Base-by-base conservation (phyloP, 2,888 invertebrate species). In the Thysanoteuthis rhombus region DNA sequence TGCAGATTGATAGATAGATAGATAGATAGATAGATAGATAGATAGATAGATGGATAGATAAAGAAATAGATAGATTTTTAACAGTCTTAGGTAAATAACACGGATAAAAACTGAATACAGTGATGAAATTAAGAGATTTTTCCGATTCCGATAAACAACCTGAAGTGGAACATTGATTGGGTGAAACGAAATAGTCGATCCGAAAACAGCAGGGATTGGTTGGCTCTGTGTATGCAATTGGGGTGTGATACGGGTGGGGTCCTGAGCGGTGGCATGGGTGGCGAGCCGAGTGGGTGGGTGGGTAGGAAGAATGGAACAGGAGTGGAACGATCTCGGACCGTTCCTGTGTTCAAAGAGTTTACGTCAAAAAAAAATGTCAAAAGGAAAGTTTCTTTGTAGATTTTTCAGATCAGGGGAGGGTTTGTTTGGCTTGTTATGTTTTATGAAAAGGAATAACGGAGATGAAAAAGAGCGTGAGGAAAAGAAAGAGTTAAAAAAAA, bases 321-420 rank as follows among this genome's bases (percentile, higher is more conserved):
- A 75, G n/a, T 12, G n/a, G 75, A 36, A n/a, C 75, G n/a, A 75
- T 75, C 75, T 75, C 75, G 19, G n/a, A 36, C n/a, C 4, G 75
- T 28, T n/a, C 36, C 75, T n/a, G 75, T 75, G n/a, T 75, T 75
- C 75, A 75, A 75, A 75, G 75, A 19, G 75, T n/a, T 75, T 75
- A 75, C n/a, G 75, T 75, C 75, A 75, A 75, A 75, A 45, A n/a
- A n/a, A 75, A 75, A 75, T 75, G 75, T 75, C 75, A 75, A 75
- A 75, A 75, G 75, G 52, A 75, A 75, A 75, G 32, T n/a, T 75
- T 75, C 75, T 75, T 75, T 75, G 75, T 75, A 75, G 75, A 75
- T 75, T 75, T n/a, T 36, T 0, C n/a, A 75, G n/a, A 36, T 75
- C n/a, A n/a, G 25, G 75, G 75, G 75, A 75, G 16, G 12, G 36